These are phyloP conservation scores for Globicephala melas DNA, from an alignment of 2,113 vertebrate species.

Conservation along the genomic window DNA sequence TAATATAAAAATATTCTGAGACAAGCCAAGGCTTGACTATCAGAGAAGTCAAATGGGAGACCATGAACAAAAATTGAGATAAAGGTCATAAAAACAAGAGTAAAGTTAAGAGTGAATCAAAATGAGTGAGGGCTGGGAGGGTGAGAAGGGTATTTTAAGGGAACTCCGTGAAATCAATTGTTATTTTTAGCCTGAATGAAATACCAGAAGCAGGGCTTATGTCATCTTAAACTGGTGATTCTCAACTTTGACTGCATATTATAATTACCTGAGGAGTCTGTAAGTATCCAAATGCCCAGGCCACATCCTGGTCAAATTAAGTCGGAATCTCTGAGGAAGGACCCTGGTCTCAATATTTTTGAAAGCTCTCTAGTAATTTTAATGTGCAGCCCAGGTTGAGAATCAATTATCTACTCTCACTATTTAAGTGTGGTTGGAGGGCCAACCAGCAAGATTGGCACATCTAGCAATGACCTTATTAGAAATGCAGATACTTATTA, in stretches of 20 bases:
- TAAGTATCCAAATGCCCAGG: background rate
- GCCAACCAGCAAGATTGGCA: background rate
- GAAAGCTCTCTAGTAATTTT: background rate
- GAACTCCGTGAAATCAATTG: background rate
- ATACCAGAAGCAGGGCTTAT: background rate
- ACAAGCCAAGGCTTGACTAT: background rate
- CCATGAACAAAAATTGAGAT: background rate
- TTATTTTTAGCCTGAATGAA: background rate
- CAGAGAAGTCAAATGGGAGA: background rate
- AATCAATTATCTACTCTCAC: background rate
- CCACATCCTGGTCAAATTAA: background rate
- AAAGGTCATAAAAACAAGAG: background rate
- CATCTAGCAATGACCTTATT: background rate
- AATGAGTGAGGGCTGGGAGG: background rate
- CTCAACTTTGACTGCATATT: background rate
- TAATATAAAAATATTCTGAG: background rate
- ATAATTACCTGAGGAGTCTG: background rate
- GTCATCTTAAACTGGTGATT: background rate
- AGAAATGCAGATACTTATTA: background rate
- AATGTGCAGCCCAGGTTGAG: background rate
- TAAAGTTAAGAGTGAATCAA: background rate
- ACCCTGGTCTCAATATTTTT: background rate
- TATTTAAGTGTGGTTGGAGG: background rate
- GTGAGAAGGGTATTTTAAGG: background rate
- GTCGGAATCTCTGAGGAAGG: background rate